Evolutionary conservation across 2,888 invertebrate genomes (phyloP).

Genomic region (Linnaemya tessellans): DNA sequence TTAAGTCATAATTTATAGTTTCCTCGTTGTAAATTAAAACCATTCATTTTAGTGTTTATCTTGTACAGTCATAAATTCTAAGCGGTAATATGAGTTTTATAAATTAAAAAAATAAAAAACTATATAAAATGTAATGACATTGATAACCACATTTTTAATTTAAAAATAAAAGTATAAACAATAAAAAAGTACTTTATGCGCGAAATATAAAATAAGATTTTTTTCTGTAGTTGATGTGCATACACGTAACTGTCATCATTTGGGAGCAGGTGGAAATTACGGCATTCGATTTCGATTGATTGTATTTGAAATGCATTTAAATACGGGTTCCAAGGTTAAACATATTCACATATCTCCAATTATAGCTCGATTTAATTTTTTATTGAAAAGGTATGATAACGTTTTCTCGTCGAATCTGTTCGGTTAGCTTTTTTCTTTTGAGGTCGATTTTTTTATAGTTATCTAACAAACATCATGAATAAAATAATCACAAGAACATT

Average conservation of each 20-base stretch:
- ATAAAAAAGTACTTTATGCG: constrained; percentile 54
- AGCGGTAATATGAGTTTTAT: constrained; percentile 57
- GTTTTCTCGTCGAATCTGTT: no score
- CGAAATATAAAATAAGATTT: constrained; percentile 34
- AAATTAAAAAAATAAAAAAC: constrained; percentile 26
- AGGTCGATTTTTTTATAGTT: no score
- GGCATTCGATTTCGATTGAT: no score
- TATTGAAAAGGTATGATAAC: no score
- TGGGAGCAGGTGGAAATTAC: no score
- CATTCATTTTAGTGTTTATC: constrained; percentile 42
- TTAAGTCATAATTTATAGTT: constrained; percentile 20
- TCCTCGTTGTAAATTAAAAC: constrained; percentile 44
- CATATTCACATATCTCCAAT: no score
- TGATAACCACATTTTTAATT: constrained; percentile 43
- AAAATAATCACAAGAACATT: not conserved
- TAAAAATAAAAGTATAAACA: constrained; percentile 45
- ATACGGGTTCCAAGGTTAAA: no score
- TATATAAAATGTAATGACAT: constrained; percentile 45
- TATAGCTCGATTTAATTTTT: no score
- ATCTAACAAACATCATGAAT: not conserved
- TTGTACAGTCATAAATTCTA: constrained; percentile 63
- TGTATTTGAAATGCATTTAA: no score
- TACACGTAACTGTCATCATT: no score
- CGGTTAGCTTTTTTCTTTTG: no score
- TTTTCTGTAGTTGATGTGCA: not conserved